Evolutionary conservation across 2,888 invertebrate species (phyloP).

Genomic region (Epiblema foenella): DNA sequence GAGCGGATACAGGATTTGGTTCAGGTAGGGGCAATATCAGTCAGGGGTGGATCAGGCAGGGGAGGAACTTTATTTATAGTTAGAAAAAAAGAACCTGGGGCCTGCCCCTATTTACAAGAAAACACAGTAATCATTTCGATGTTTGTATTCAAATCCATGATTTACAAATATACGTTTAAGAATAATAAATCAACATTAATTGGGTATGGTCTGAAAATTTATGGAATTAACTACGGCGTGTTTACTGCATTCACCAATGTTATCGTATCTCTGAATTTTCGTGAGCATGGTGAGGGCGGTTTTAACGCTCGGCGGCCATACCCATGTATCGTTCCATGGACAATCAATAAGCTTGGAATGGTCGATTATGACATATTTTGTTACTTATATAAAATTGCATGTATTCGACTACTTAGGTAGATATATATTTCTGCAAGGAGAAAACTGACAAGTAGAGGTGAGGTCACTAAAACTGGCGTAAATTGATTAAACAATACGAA

Average conservation of each 20-base stretch:
- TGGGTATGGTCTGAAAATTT: too few species aligned
- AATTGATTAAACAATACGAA: neutral
- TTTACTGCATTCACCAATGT: too few species aligned
- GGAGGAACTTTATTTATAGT: too few species aligned
- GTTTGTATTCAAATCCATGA: constrained; percentile 10
- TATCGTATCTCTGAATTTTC: too few species aligned
- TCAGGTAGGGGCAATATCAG: too few species aligned
- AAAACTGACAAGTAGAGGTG: neutral
- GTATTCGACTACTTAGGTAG: neutral
- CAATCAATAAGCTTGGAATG: neutral
- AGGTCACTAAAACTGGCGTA: neutral
- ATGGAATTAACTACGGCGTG: too few species aligned
- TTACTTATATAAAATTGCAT: neutral
- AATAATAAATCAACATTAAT: too few species aligned
- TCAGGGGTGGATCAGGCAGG: too few species aligned
- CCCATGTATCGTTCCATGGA: neutral
- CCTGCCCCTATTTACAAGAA: neutral
- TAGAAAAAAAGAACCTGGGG: too few species aligned
- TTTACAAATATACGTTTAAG: neutral
- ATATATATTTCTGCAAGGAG: neutral
- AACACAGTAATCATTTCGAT: neutral
- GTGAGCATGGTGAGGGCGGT: too few species aligned
- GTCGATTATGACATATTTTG: constrained; percentile 18
- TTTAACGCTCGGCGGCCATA: too few species aligned
- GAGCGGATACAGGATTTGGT: too few species aligned